Evolutionary conservation across 1,140 invertebrate genomes (phyloP).

Genomic region (Melipona quadrifasciata): DNA sequence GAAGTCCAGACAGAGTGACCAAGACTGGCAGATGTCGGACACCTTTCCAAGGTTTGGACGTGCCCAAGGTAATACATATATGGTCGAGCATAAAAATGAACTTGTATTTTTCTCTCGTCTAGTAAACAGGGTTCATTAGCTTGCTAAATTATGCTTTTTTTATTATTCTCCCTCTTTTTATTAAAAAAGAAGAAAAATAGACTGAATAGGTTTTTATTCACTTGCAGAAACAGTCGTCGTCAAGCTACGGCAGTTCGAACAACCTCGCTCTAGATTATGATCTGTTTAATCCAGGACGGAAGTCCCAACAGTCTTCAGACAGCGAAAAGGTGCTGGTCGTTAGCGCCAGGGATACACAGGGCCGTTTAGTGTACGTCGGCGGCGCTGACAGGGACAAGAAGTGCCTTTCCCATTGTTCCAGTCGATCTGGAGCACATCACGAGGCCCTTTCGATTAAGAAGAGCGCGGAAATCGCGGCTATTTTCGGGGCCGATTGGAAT

Average conservation of each 20-base stretch:
- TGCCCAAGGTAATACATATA: constrained; percentile 71
- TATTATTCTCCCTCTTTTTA: neutral
- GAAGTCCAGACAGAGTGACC: constrained; percentile 68
- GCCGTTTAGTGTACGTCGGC: constrained; percentile 82
- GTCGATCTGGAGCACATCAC: constrained; percentile 78
- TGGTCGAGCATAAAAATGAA: no score
- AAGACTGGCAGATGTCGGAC: constrained; percentile 65
- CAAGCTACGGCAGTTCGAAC: constrained; percentile 81
- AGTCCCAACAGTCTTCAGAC: constrained; percentile 73
- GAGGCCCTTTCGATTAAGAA: constrained; percentile 93
- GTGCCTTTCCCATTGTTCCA: constrained; percentile 65
- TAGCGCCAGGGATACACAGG: constrained; percentile 82
- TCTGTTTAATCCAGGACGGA: constrained; percentile 83
- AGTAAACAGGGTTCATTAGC: no score
- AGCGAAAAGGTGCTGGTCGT: constrained; percentile 82
- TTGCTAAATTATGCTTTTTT: no score
- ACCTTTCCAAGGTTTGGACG: constrained; percentile 84
- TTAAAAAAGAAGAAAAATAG: neutral
- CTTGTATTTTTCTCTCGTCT: no score
- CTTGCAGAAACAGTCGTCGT: constrained; percentile 68
- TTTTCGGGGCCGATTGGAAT: constrained; percentile 83
- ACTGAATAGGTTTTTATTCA: neutral
- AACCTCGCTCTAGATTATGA: constrained; percentile 89
- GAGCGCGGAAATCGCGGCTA: constrained; percentile 92
- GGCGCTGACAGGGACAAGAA: constrained; percentile 79